Evolutionary conservation across 2,113 vertebrate species (phyloP).

Genomic region (Hiodon tergisus): DNA sequence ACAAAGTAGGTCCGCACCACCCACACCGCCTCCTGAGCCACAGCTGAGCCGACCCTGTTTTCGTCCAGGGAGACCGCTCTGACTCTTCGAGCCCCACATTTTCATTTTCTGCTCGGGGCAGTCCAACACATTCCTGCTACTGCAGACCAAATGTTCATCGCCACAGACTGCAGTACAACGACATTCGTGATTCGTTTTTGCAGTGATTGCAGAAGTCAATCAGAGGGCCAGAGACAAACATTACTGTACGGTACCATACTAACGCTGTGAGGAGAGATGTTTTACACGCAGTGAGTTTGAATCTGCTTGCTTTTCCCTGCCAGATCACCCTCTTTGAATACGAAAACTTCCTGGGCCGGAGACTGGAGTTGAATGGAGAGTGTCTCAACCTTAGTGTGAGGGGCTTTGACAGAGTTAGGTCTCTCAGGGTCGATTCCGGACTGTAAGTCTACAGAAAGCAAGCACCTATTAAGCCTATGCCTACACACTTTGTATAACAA

Average conservation of each 20-base stretch:
- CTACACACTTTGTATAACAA: not conserved
- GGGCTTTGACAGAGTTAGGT: conserved; percentile 62
- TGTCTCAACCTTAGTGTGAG: conserved; percentile 64
- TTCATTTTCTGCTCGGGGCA: too few relatives aligned
- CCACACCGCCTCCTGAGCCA: not conserved
- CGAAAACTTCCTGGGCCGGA: conserved; percentile 77
- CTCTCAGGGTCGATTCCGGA: conserved; percentile 68
- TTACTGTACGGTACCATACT: too few relatives aligned
- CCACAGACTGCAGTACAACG: too few relatives aligned
- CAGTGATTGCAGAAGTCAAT: too few relatives aligned
- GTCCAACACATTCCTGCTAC: too few relatives aligned
- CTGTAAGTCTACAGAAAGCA: conserved; percentile 55
- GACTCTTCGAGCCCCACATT: not conserved
- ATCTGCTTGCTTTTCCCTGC: not conserved
- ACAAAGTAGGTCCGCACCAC: conserved; percentile 48
- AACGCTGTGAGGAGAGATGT: too few relatives aligned
- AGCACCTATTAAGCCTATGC: not conserved
- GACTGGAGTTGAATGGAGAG: conserved; percentile 62
- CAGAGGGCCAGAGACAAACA: too few relatives aligned
- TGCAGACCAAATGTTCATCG: too few relatives aligned
- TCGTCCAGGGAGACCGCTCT: not conserved
- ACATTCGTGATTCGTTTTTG: too few relatives aligned
- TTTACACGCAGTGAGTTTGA: too few relatives aligned
- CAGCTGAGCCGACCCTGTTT: not conserved
- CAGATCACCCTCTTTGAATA: conserved; percentile 69